Evolutionary conservation across 2,888 invertebrate species (phyloP).

Genomic region (Papilio elwesi): DNA sequence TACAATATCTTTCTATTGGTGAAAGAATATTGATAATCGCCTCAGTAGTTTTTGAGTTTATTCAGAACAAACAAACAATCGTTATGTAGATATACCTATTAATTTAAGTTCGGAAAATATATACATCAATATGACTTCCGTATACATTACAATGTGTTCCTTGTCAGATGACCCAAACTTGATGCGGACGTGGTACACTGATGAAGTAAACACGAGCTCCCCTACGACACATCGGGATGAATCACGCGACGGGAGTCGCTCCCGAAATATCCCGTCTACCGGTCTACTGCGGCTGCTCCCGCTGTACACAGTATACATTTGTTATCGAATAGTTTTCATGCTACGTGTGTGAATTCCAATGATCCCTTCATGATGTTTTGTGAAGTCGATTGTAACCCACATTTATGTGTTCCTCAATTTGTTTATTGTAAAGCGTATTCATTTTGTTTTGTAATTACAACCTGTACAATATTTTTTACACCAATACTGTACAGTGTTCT

Average conservation of each 20-base stretch:
- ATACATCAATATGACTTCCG: conserved; percentile 17
- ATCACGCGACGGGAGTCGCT: conserved; percentile 53
- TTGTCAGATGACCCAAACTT: background rate
- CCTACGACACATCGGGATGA: conserved; percentile 58
- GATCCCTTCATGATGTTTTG: background rate
- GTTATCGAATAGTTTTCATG: conserved; percentile 32
- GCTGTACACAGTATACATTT: conserved; percentile 24
- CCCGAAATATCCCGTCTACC: conserved; percentile 62
- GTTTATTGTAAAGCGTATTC: background rate
- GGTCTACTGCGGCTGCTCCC: conserved; percentile 44
- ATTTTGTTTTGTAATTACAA: background rate
- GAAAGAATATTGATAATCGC: no score
- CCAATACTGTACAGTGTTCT: no score
- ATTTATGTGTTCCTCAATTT: background rate
- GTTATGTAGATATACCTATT: no score
- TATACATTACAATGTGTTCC: conserved; percentile 24
- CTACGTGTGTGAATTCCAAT: conserved; percentile 30
- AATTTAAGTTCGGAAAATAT: no score
- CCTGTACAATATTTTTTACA: no score
- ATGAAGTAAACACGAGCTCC: conserved; percentile 47
- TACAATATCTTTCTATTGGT: no score
- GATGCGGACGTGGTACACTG: conserved; percentile 44
- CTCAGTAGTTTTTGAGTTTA: no score
- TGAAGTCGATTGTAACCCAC: background rate
- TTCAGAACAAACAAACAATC: no score